Evolutionary conservation across 2,113 vertebrate genomes (phyloP).

Genomic region (Stigmatopora argus): DNA sequence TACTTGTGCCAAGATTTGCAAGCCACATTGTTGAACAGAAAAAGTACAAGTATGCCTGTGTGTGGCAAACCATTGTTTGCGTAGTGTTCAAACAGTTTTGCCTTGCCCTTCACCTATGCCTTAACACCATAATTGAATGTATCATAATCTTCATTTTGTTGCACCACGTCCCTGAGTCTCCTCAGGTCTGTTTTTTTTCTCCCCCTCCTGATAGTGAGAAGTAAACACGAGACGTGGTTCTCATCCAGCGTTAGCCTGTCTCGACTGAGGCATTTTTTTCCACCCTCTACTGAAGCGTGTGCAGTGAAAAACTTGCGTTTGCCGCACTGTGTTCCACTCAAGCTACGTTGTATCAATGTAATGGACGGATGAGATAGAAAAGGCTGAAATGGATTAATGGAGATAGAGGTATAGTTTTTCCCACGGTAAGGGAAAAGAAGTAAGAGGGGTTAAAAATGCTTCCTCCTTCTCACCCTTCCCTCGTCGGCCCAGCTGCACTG

Average conservation of each 20-base stretch:
- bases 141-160: neutral
- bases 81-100: neutral
- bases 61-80: no score
- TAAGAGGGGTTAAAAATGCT: conserved; percentile 56
- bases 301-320: neutral
- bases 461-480: conserved; percentile 7
- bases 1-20: no score
- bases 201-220: neutral
- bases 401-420: conserved; percentile 42
- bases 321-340: neutral
- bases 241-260: neutral
- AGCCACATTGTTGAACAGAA: no score
- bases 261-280: neutral
- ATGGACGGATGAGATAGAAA: conserved; percentile 9
- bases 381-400: conserved; percentile 44
- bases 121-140: neutral
- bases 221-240: neutral
- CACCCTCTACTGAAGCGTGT: neutral
- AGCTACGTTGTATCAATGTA: neutral
- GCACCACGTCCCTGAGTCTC: neutral
- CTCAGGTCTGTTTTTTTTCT: neutral
- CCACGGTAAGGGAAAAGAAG: conserved; percentile 52
- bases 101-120: neutral
- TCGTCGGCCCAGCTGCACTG: conserved; percentile 64
- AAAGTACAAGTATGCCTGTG: no score